Evolutionary conservation across 2,888 invertebrate genomes (phyloP).

Genomic region (Caenorhabditis sp.): DNA sequence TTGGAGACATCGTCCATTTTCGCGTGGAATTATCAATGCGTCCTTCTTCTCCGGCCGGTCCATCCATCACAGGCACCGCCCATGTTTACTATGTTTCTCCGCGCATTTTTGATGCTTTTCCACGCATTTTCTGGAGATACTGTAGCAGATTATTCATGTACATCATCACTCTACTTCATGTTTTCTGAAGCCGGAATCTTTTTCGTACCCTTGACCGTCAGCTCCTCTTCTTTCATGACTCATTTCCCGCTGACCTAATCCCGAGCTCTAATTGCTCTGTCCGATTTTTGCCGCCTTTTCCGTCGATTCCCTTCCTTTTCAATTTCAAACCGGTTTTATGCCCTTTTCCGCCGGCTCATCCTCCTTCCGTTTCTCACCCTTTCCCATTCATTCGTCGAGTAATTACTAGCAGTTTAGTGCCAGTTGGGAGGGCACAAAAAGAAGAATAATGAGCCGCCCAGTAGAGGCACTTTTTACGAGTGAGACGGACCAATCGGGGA

Average conservation of each 20-base stretch:
- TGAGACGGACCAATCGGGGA: background rate
- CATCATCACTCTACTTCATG: background rate
- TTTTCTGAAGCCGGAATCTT: background rate
- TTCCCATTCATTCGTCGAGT: slow-evolving; percentile 22
- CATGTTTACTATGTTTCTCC: slow-evolving; percentile 21
- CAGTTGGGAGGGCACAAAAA: background rate
- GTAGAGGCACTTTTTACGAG: slow-evolving; percentile 30
- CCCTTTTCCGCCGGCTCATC: slow-evolving; percentile 33
- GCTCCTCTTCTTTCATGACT: slow-evolving; percentile 2
- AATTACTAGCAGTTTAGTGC: slow-evolving; percentile 34
- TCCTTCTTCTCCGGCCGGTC: background rate
- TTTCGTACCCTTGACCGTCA: too few relatives aligned
- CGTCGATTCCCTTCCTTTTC: slow-evolving; percentile 14
- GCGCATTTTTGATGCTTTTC: slow-evolving; percentile 7
- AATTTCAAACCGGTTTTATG: slow-evolving; percentile 32
- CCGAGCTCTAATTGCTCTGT: slow-evolving; percentile 33
- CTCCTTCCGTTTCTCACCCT: slow-evolving; percentile 28
- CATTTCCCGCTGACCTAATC: slow-evolving; percentile 12
- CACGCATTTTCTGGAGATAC: background rate
- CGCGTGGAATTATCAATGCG: slow-evolving; percentile 60
- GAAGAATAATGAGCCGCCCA: slow-evolving; percentile 7
- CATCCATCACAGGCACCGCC: slow-evolving; percentile 21
- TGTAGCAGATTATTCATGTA: background rate
- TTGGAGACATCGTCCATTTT: slow-evolving; percentile 39
- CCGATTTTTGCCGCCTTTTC: slow-evolving; percentile 30